Evolutionary conservation across 1,140 invertebrate species (phyloP), one percentile per base, ranked within the genome.

Genomic region (Drosophila persimilis): DNA sequence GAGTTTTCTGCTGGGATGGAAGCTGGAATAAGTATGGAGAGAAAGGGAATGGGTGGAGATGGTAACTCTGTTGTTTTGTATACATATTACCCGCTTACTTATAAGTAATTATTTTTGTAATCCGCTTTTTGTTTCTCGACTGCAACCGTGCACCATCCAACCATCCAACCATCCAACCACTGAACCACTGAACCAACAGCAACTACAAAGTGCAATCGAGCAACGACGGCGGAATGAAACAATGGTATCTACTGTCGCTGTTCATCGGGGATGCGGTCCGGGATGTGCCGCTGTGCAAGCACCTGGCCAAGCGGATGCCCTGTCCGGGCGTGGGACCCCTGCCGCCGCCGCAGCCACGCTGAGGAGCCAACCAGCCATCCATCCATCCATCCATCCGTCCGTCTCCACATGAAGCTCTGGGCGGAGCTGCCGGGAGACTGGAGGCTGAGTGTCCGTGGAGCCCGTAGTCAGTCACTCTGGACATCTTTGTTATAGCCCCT

Each of bases 261-360:
- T 96, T 97, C 91, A 91, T 97, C 24, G 96, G 96, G 48, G 95
- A 97, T 90, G 95, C 96, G 78, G 93, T 96, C 46, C 95, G 94
- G 20, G 96, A 95, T 67, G 95, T 95, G 8, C 93, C 93, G 64
- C 93, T 97, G 20, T 97, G 96, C 90, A 95, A 95, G 90, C 95
- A 96, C 86, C 92, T 96, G 74, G 95, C 94, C 41, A 96, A 96
- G 88, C 93, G 95, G 72, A 89, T 91, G 84, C 90, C 80, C 56
- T 91, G 91, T 89, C 89, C 85, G 70, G 83, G 89, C 69, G 71
- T 75, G 48, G 90, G 89, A 77, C 86, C 90, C 9, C 50, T 90
- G 56, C 81, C 81, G 31, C 78, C 78, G 41, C 90, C 86, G 4
- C 90, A 90, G 26, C 90, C 89, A 2, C 90, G 90, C 45, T 91